phyloP scores from a whole-genome alignment of 2,888 invertebrate genomes.

The Andricus quercusramuli region DNA sequence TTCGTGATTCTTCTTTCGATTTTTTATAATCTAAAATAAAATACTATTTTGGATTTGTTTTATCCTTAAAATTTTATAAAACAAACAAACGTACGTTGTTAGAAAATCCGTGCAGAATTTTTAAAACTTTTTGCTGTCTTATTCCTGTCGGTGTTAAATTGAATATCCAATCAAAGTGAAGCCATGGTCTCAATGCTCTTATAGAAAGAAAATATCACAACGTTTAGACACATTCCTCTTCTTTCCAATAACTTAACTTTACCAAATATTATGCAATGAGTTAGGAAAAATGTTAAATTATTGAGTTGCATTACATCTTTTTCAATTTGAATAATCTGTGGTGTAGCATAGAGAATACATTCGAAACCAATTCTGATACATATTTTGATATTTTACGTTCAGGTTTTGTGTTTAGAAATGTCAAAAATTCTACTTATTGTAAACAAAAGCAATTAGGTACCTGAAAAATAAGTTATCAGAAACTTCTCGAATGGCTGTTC shows the following conservation, averaged over 20 bases:
- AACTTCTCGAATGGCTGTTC: constrained; percentile 41
- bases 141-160: constrained; percentile 50
- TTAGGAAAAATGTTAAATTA: background rate
- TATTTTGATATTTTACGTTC: background rate
- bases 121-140: constrained; percentile 47
- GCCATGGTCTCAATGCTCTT: constrained; percentile 52
- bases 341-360: background rate
- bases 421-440: too few relatives aligned
- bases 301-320: background rate
- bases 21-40: constrained; percentile 46
- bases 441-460: constrained; percentile 17
- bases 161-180: constrained; percentile 52
- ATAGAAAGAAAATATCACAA: background rate
- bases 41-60: background rate
- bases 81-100: constrained; percentile 1
- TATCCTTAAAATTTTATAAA: background rate
- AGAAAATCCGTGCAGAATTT: constrained; percentile 51
- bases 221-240: background rate
- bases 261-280: background rate
- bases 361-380: background rate
- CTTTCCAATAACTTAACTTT: background rate
- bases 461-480: constrained; percentile 46
- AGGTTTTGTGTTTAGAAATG: too few relatives aligned
- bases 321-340: background rate
- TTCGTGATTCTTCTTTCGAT: constrained; percentile 47